Evolutionary conservation across 2,888 invertebrate genomes (phyloP).

Genomic region (Acleris cristana): DNA sequence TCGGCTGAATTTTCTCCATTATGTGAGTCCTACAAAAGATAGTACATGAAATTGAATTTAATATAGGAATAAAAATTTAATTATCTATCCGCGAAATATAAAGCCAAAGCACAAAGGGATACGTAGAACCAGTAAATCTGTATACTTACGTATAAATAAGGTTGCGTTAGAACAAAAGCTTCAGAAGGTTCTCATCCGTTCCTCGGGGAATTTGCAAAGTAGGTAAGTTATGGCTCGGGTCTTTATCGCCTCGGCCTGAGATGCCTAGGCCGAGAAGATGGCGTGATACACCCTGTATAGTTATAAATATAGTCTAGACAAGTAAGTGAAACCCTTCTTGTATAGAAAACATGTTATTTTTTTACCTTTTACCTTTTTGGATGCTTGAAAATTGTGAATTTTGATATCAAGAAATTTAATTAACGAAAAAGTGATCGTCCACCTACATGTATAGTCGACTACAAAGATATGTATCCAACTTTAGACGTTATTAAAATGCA

Average conservation of each 20-base stretch:
- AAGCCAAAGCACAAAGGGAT: conserved; percentile 22
- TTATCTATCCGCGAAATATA: conserved; percentile 15
- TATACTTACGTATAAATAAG: conserved; percentile 27
- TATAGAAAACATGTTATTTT: neutral
- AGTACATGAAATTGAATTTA: neutral
- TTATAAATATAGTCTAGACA: conserved; percentile 8
- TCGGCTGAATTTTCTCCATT: too few species aligned
- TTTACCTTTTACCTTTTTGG: too few species aligned
- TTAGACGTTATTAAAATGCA: too few species aligned
- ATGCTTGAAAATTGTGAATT: too few species aligned
- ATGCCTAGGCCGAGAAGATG: conserved; percentile 16
- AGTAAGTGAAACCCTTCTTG: neutral
- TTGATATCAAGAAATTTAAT: too few species aligned
- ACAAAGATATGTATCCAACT: too few species aligned
- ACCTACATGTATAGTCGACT: too few species aligned
- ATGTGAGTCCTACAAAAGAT: neutral
- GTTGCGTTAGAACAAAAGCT: conserved; percentile 27
- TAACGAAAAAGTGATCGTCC: too few species aligned
- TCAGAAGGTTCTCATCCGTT: conserved; percentile 19
- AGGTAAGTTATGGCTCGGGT: conserved; percentile 29
- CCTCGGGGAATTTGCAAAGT: conserved; percentile 31
- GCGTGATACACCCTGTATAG: conserved; percentile 18
- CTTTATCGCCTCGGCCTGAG: conserved; percentile 20
- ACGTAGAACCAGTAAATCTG: conserved; percentile 15
- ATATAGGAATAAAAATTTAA: neutral